phyloP scores from a whole-genome alignment of 2,113 vertebrate species.

The Suncus etruscus region DNA sequence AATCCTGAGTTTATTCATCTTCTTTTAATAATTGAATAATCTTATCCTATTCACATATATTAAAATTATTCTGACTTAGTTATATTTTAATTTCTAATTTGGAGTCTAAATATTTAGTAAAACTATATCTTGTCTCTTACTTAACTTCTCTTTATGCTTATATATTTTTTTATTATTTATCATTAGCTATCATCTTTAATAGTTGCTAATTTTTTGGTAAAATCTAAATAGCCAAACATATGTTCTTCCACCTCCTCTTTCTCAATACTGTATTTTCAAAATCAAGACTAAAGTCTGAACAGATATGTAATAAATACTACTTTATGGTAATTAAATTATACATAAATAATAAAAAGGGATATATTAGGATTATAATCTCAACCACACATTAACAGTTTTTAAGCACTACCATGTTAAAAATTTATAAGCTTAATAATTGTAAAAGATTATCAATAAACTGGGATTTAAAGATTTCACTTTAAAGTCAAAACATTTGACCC shows the following conservation, averaged over 20 bases:
- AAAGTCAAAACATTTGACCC: neutral
- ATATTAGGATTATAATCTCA: neutral
- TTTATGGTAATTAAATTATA: neutral
- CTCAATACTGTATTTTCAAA: neutral
- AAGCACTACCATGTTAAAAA: neutral
- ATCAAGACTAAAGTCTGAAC: neutral
- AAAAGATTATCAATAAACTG: neutral
- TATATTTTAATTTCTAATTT: slow-evolving; percentile 26
- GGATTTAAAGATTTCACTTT: neutral
- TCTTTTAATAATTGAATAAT: slow-evolving; percentile 1
- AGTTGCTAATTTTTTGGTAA: neutral
- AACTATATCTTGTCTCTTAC: neutral
- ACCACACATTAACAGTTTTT: neutral
- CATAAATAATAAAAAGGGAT: neutral
- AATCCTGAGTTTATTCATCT: neutral
- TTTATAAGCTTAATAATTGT: neutral
- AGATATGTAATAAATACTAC: neutral
- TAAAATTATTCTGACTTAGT: slow-evolving; percentile 19
- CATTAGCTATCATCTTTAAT: neutral
- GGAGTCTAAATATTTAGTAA: neutral
- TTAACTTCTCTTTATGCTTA: neutral
- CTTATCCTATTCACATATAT: neutral
- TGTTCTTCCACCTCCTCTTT: neutral
- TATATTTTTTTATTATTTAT: neutral
- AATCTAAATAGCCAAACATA: neutral